Conservation (phyloP, 1,140 invertebrate species). For the Paracyclopina nana region DNA sequence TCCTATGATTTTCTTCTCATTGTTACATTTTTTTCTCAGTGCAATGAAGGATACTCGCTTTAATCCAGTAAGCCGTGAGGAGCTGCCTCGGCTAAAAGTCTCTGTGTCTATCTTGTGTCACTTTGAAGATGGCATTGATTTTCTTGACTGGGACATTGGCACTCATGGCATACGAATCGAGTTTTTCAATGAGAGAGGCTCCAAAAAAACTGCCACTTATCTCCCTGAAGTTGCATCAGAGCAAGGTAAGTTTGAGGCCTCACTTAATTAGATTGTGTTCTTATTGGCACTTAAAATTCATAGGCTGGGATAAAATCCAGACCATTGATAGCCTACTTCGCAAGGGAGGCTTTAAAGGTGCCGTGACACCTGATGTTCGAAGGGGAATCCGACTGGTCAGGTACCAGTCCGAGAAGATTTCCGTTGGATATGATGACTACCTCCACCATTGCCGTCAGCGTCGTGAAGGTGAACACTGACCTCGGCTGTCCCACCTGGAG, state of each 20-base stretch:
- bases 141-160: slow-evolving; percentile 92
- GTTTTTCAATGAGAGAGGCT: slow-evolving; percentile 84
- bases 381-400: slow-evolving; percentile 75
- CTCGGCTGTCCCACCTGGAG: neutral
- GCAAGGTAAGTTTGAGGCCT: slow-evolving; percentile 53
- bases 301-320: slow-evolving; percentile 87
- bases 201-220: slow-evolving; percentile 88
- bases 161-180: slow-evolving; percentile 95
- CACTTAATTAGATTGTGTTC: neutral
- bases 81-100: slow-evolving; percentile 74
- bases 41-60: slow-evolving; percentile 95
- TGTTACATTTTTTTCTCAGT: slow-evolving; percentile 32
- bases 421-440: slow-evolving; percentile 61
- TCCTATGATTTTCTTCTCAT: neutral
- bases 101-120: slow-evolving; percentile 82
- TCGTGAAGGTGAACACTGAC: slow-evolving; percentile 5
- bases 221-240: slow-evolving; percentile 90
- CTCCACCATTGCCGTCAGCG: slow-evolving; percentile 33
- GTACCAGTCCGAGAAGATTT: slow-evolving; percentile 74
- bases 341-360: slow-evolving; percentile 86
- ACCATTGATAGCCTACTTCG: slow-evolving; percentile 91
- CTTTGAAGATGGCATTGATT: slow-evolving; percentile 88
- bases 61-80: slow-evolving; percentile 78
- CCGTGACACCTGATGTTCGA: slow-evolving; percentile 66
- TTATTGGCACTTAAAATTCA: neutral